Conservation (phyloP, 2,797 vertebrate genomes). For the Diglossa cyanea region DNA sequence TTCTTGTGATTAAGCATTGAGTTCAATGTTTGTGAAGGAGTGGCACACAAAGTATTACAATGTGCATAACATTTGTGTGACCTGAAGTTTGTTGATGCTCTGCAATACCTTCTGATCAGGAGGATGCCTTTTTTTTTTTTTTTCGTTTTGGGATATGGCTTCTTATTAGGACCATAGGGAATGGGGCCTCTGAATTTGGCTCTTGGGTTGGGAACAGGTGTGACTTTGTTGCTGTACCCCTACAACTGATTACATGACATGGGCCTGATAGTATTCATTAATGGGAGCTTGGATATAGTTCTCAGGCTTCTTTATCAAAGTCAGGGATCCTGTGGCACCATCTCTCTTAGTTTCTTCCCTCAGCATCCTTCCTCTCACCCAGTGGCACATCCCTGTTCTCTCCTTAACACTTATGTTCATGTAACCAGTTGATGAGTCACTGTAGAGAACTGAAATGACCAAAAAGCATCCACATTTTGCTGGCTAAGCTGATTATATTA, state of each 20-base stretch:
- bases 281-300: neutral
- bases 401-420: fast-evolving
- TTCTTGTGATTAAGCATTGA: neutral
- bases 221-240: neutral
- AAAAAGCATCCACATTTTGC: neutral
- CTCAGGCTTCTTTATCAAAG: neutral
- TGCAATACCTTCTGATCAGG: neutral
- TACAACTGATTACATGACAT: neutral
- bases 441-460: neutral
- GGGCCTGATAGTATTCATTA: neutral
- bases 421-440: neutral
- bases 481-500: neutral
- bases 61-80: neutral
- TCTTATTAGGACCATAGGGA: neutral
- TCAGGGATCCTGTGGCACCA: neutral
- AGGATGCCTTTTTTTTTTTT: neutral
- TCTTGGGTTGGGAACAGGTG: neutral
- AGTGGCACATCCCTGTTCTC: neutral
- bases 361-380: neutral
- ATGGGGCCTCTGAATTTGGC: neutral
- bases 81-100: neutral
- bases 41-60: neutral
- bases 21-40: neutral
- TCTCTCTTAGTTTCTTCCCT: neutral
- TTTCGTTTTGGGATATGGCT: neutral